Evolutionary conservation across 1,140 invertebrate genomes (phyloP).

Genomic region (Calephelis nemesis): DNA sequence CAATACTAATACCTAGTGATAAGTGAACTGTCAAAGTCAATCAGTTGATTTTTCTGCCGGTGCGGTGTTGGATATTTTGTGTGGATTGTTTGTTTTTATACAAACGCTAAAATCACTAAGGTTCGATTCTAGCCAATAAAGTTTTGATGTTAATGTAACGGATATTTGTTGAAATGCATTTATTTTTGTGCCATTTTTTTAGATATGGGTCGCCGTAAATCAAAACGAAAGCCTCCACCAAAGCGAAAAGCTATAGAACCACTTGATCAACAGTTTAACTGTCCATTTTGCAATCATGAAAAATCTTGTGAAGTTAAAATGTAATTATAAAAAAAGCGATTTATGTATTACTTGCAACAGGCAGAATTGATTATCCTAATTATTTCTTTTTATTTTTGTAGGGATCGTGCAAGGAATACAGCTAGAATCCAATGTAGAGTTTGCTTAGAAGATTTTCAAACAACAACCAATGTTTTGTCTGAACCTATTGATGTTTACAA

Average conservation of each 20-base stretch:
- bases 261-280: constrained; percentile 97
- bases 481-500: constrained; percentile 99
- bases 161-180: too few relatives aligned
- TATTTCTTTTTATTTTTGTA: constrained; percentile 71
- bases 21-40: too few relatives aligned
- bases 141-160: too few relatives aligned
- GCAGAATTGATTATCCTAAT: neutral
- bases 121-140: too few relatives aligned
- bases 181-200: constrained; percentile 30
- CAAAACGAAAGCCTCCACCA: constrained; percentile 97
- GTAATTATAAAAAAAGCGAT: constrained; percentile 81
- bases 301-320: constrained; percentile 99
- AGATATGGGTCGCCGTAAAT: constrained; percentile 95
- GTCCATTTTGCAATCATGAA: constrained; percentile 99
- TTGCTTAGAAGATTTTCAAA: constrained; percentile 98
- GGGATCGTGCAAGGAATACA: constrained; percentile 95
- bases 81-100: constrained; percentile 1
- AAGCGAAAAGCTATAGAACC: constrained; percentile 97
- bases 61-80: too few relatives aligned
- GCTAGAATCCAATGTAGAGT: constrained; percentile 96
- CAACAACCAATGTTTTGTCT: constrained; percentile 96
- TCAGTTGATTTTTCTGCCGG: too few relatives aligned
- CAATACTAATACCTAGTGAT: too few relatives aligned
- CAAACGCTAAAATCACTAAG: neutral
- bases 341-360: neutral